A percentile compares a stretch with the other conserved stretches of the same genome.
phyloP scores from a whole-genome alignment of 2,888 invertebrate genomes.

The Eupithecia pulchellata region DNA sequence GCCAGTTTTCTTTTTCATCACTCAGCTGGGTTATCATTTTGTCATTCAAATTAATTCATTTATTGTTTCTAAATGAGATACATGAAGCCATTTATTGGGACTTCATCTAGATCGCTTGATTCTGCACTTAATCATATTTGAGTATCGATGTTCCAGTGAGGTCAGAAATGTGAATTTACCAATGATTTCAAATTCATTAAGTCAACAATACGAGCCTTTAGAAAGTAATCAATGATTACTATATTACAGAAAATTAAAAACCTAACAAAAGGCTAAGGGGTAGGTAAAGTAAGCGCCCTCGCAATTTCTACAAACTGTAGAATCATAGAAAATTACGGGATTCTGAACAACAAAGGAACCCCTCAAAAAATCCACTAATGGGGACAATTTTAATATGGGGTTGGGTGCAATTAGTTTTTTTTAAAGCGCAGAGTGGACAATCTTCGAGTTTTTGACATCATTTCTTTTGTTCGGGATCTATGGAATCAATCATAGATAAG shows the following conservation, averaged over 20 bases:
- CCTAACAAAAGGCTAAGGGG: constrained; percentile 70
- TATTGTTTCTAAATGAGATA: too few relatives aligned
- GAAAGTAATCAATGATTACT: constrained; percentile 43
- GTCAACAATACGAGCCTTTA: constrained; percentile 39
- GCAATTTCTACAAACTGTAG: constrained; percentile 74
- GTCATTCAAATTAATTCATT: too few relatives aligned
- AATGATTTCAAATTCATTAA: constrained; percentile 23
- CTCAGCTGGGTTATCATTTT: neutral
- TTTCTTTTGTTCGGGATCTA: constrained; percentile 18
- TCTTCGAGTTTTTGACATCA: constrained; percentile 27
- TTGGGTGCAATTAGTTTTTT: constrained; percentile 66
- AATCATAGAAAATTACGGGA: constrained; percentile 82
- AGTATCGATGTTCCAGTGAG: too few relatives aligned
- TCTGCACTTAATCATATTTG: too few relatives aligned
- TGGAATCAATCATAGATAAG: constrained; percentile 19
- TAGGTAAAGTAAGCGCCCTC: constrained; percentile 67
- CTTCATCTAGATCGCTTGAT: too few relatives aligned
- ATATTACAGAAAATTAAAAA: constrained; percentile 74
- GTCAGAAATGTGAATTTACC: neutral
- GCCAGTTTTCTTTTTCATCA: neutral
- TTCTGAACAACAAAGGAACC: constrained; percentile 75
- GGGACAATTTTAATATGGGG: constrained; percentile 83
- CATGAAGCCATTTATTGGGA: too few relatives aligned
- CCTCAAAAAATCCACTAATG: constrained; percentile 71
- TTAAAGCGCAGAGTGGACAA: constrained; percentile 34